phyloP scores from a whole-genome alignment of 2,888 invertebrate species.

The Atherix ibis region DNA sequence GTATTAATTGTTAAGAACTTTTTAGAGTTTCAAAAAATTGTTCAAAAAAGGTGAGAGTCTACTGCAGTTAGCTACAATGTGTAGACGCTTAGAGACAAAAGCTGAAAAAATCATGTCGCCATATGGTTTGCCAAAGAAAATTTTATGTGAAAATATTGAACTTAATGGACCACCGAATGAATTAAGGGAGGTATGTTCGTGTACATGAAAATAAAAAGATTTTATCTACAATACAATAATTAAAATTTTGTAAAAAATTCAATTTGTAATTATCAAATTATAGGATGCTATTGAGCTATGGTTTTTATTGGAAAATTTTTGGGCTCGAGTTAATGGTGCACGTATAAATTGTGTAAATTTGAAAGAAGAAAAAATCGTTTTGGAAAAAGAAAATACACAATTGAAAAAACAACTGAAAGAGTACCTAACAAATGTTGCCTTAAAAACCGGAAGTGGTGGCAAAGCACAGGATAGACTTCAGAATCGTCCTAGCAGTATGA shows the following conservation, averaged over 20 bases:
- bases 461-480: conserved; percentile 24
- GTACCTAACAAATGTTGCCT: conserved; percentile 43
- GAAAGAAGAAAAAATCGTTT: conserved; percentile 24
- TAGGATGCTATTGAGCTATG: conserved; percentile 38
- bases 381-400: conserved; percentile 44
- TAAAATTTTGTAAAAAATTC: neutral
- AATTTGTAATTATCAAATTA: too few species aligned
- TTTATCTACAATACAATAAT: neutral
- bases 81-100: conserved; percentile 49
- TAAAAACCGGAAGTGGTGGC: conserved; percentile 26
- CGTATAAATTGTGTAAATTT: conserved; percentile 37
- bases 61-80: conserved; percentile 44
- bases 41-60: conserved; percentile 44
- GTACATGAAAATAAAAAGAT: conserved; percentile 3
- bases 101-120: conserved; percentile 36
- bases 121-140: too few species aligned
- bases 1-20: too few species aligned
- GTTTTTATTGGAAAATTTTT: conserved; percentile 52
- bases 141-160: too few species aligned
- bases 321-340: conserved; percentile 43
- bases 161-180: conserved; percentile 20
- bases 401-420: conserved; percentile 44
- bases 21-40: too few species aligned
- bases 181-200: conserved; percentile 15
- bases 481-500: conserved; percentile 29